Base-by-base conservation (phyloP, 2,113 vertebrate genomes). In the Myotis davidii region DNA sequence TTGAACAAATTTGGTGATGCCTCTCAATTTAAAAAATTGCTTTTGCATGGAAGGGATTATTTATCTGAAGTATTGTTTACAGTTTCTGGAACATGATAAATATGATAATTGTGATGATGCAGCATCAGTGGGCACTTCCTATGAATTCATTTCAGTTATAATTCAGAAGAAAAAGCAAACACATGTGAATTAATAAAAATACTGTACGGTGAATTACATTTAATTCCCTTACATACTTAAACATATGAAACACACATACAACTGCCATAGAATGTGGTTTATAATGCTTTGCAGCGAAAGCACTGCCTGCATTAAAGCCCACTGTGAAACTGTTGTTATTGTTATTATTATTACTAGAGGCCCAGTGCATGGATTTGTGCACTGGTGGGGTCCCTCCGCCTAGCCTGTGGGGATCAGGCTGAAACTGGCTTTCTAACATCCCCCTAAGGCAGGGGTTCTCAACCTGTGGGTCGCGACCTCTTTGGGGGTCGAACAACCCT, bases 141-240 rank as follows among this genome's bases (percentile, higher is more conserved):
- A 70, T 85, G 54, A 84, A 92, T 91, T 92, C 25, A 87, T 77
- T 94, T 94, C n/a, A 56, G 56, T 73, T 42, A 84, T 54, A 92
- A 73, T 69, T 76, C 17, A 90, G 20, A 94, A 16, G 42, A 83
- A 70, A 94, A 85, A 54, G n/a, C 5, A 88, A 13, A 32, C 27
- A 89, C 45, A 52, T 9, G 29, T 64, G 23, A 91, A 91, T 70
- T 64, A 88, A 73, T 17, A 85, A 94, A 88, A 95, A 64, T 64
- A 92, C 1, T 34, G 0, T 83, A 81, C 61, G 18, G 37, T 34
- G 59, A 81, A 82, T 10, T 56, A 32, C 20, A 70, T 81, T 69
- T 92, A 72, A 21, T 48, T 86, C 39, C 13, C 13, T 90, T 52
- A 92, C 83, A 89, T 96, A 94, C 61, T 54, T 82, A 88, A 76